Evolutionary conservation across 1,140 invertebrate genomes (phyloP), one percentile per base, ranked within the genome.

Genomic region (Nixonia krombeini): DNA sequence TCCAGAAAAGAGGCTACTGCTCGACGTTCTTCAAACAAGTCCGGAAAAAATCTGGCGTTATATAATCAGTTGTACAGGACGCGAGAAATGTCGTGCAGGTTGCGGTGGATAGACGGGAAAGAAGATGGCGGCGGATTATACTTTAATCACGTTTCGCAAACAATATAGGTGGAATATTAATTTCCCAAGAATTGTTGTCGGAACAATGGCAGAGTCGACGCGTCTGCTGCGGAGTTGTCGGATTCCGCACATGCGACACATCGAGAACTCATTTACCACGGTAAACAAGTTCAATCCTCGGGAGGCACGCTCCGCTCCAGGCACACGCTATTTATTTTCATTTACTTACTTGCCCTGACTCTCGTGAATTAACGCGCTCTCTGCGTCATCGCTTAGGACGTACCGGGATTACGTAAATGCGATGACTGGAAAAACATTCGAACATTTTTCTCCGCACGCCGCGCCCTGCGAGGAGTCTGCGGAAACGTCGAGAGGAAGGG

Each of bases 241-340:
- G 21, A 21, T 21, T 21, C 21, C 21, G 13, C 41, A 46, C 33
- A 15, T 57, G 23, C 56, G 4, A 8, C n/a, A 45, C n/a, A 63
- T 63, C 38, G 58, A 13, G 29, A 58, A 62, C 26, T 59, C 58
- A 41, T 63, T 59, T 59, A 35, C 41, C 13, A 42, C 35, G 16
- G 50, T 45, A 55, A 69, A 69, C 53, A 53, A 69, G 58, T 59
- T 69, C 15, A 17, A 50, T 53, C 26, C 58, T 59, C 66, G 28
- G 38, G 58, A 69, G 58, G 18, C 35, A 31, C 28, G 8, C 25
- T 25, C 9, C 35, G 44, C 37, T 37, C 46, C 47, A 61, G 51
- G 37, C 57, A 38, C 49, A 50, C 16, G 53, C 51, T 57, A 64
- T 64, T 70, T 65, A 70, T 70, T 65, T 61, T 70, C 61, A 70